Conservation (phyloP, 2,888 invertebrate genomes). For the Seira ritae region DNA sequence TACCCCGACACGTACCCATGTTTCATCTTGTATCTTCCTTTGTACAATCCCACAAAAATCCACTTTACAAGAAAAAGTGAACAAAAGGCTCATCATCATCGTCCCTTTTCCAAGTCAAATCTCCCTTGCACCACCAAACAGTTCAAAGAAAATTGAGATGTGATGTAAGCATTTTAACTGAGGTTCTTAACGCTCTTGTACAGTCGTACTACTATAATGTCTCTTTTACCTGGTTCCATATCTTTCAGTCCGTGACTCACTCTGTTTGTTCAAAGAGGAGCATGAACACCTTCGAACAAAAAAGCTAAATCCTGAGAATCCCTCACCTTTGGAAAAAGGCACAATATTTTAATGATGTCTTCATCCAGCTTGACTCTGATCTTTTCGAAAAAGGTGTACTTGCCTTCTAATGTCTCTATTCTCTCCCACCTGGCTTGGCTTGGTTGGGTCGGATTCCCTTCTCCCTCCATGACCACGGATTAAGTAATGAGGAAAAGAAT, state of each 20-base stretch:
- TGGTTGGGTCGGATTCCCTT: too few relatives aligned
- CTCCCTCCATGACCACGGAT: conserved; percentile 23
- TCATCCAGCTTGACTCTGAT: conserved; percentile 38
- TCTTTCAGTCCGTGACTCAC: too few relatives aligned
- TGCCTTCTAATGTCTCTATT: too few relatives aligned
- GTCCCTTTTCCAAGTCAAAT: too few relatives aligned
- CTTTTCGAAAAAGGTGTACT: too few relatives aligned
- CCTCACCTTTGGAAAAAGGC: conserved; percentile 35
- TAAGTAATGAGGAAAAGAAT: not conserved
- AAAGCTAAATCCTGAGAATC: conserved; percentile 51
- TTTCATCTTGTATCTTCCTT: too few relatives aligned
- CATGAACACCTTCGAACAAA: conserved; percentile 61
- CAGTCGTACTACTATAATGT: conserved; percentile 23
- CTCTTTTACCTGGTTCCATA: not conserved
- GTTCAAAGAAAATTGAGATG: too few relatives aligned
- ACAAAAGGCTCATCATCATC: too few relatives aligned
- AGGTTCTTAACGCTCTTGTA: too few relatives aligned
- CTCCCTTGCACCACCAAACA: too few relatives aligned
- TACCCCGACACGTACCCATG: not conserved
- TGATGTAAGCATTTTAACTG: too few relatives aligned
- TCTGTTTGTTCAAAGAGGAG: conserved; percentile 15
- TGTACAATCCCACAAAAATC: conserved; percentile 1
- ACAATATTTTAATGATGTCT: conserved; percentile 64
- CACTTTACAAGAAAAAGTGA: conserved; percentile 29
- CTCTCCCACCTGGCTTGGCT: too few relatives aligned